Conservation (phyloP, 2,888 invertebrate genomes). For the Leptura quadrifasciata region DNA sequence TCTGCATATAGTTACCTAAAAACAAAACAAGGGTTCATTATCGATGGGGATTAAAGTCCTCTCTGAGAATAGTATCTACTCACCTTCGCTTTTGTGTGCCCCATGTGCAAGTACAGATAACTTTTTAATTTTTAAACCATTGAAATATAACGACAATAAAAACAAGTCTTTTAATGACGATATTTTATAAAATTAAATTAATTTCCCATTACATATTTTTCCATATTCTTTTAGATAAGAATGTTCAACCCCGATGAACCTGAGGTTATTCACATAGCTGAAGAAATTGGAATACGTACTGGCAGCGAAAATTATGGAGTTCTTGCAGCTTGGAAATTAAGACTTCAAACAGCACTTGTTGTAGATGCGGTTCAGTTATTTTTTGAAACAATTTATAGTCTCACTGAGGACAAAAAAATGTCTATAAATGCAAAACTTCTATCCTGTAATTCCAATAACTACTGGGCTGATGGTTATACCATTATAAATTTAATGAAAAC, state of each 20-base stretch:
- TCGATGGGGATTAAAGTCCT: too few species aligned
- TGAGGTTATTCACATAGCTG: constrained; percentile 66
- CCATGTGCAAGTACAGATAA: too few species aligned
- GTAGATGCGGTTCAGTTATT: constrained; percentile 90
- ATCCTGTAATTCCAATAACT: constrained; percentile 77
- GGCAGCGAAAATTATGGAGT: constrained; percentile 32
- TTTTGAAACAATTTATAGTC: constrained; percentile 84
- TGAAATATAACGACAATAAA: too few species aligned
- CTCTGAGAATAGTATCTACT: too few species aligned
- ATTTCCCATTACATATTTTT: background rate
- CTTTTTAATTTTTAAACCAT: too few species aligned
- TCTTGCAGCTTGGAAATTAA: constrained; percentile 67
- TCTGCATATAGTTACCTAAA: too few species aligned
- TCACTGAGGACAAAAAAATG: constrained; percentile 66
- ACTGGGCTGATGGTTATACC: constrained; percentile 89
- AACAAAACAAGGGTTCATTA: too few species aligned
- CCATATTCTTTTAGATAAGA: constrained; percentile 71
- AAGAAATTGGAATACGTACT: constrained; percentile 44
- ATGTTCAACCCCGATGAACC: constrained; percentile 79
- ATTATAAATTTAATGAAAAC: constrained; percentile 89
- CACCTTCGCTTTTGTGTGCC: too few species aligned
- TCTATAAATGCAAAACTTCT: constrained; percentile 56
- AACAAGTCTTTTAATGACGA: too few species aligned
- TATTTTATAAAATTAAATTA: background rate
- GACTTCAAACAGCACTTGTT: constrained; percentile 86